Evolutionary conservation across 2,888 invertebrate genomes (phyloP).

Genomic region (Xylota segnis): DNA sequence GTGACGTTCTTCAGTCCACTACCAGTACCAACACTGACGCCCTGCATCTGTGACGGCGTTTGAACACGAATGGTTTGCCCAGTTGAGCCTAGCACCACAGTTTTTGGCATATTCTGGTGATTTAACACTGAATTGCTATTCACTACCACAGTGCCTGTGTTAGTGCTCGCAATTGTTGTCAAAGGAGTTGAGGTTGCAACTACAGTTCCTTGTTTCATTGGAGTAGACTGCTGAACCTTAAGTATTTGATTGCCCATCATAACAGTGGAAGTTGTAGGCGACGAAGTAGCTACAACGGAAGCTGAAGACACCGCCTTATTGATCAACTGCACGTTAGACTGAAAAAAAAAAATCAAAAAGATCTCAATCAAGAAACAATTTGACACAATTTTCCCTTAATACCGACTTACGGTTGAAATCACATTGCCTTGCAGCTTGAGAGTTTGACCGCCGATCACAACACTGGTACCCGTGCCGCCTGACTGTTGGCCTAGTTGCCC

Average conservation of each 20-base stretch:
- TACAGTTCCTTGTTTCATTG: slow-evolving; percentile 72
- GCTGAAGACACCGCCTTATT: slow-evolving; percentile 74
- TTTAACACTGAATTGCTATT: slow-evolving; percentile 73
- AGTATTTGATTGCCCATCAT: slow-evolving; percentile 84
- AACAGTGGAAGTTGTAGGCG: slow-evolving; percentile 82
- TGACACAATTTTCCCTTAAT: slow-evolving; percentile 20
- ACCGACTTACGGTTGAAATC: slow-evolving; percentile 76
- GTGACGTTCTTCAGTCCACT: slow-evolving; percentile 53
- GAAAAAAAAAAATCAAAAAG: background rate
- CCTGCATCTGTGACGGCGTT: slow-evolving; percentile 75
- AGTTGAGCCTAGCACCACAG: slow-evolving; percentile 81
- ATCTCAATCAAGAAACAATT: slow-evolving; percentile 3
- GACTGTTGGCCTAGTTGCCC: slow-evolving; percentile 84
- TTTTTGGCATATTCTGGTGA: slow-evolving; percentile 78
- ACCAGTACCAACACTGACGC: slow-evolving; percentile 40
- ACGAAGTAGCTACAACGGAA: slow-evolving; percentile 46
- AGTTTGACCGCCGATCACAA: slow-evolving; percentile 83
- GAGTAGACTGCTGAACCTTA: slow-evolving; percentile 81
- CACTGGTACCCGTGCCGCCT: slow-evolving; percentile 82
- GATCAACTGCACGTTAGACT: slow-evolving; percentile 78
- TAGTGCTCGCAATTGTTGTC: slow-evolving; percentile 77
- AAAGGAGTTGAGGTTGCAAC: slow-evolving; percentile 70
- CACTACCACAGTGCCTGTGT: slow-evolving; percentile 77
- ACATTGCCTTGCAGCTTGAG: slow-evolving; percentile 83
- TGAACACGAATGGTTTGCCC: slow-evolving; percentile 82